Evolutionary conservation across 1,140 invertebrate species (phyloP).

Genomic region (Heliconius nattereri): DNA sequence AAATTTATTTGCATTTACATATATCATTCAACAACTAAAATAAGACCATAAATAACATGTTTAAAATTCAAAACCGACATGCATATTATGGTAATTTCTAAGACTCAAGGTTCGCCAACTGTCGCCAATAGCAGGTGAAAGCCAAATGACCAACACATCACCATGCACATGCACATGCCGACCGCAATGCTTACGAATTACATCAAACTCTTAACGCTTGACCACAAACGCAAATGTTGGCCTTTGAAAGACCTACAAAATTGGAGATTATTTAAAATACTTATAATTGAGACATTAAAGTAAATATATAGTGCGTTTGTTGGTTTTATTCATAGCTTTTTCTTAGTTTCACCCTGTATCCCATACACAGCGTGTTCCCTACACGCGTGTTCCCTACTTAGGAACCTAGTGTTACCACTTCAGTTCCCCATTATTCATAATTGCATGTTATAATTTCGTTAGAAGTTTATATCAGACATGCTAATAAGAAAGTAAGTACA

Average conservation of each 20-base stretch:
- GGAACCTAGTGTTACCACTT: too few species aligned
- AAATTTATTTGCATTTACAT: neutral
- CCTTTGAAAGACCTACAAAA: neutral
- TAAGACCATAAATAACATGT: constrained; percentile 7
- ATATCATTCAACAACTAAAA: neutral
- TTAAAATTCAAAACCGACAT: constrained; percentile 18
- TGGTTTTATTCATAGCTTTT: too few species aligned
- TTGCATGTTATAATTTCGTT: too few species aligned
- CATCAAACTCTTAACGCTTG: constrained; percentile 24
- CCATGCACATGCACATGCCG: constrained; percentile 27
- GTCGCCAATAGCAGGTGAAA: constrained; percentile 33
- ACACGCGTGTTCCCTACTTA: too few species aligned
- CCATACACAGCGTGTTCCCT: too few species aligned
- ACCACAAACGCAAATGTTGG: constrained; percentile 22
- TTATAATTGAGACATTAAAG: constrained; percentile 25
- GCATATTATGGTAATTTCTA: constrained; percentile 40
- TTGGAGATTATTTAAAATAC: neutral
- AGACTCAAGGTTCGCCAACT: constrained; percentile 28
- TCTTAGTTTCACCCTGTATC: too few species aligned
- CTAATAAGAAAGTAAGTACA: too few species aligned
- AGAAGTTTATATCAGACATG: too few species aligned
- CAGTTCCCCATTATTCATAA: too few species aligned
- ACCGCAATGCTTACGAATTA: constrained; percentile 37
- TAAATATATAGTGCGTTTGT: neutral
- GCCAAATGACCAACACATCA: constrained; percentile 32